Conservation (phyloP, 2,113 vertebrate species). For the Peromyscus polionotus region DNA sequence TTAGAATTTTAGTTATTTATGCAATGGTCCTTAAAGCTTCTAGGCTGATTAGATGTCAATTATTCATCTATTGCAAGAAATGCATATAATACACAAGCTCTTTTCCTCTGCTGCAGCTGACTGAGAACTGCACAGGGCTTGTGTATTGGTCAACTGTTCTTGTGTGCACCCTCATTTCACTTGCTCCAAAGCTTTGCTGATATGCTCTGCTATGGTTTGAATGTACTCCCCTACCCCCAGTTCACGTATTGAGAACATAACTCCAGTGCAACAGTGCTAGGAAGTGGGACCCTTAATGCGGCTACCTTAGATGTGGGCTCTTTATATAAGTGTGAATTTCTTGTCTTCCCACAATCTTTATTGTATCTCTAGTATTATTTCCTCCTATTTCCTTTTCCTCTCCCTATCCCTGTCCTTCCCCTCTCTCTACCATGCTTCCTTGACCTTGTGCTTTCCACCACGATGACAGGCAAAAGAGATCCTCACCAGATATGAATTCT, state of each 20-base stretch:
- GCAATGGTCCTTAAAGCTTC: background rate
- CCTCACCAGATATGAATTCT: background rate
- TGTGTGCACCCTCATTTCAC: background rate
- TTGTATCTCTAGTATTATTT: background rate
- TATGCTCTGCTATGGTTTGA: background rate
- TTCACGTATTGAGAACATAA: background rate
- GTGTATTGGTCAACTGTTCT: background rate
- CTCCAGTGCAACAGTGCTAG: background rate
- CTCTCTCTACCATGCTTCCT: background rate
- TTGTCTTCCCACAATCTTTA: background rate
- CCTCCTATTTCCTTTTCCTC: too few relatives aligned
- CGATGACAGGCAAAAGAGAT: background rate
- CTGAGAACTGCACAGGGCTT: background rate
- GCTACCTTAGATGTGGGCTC: background rate
- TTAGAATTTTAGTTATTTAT: background rate
- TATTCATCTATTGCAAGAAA: conserved; percentile 1
- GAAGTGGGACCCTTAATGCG: background rate
- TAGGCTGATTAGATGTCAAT: background rate
- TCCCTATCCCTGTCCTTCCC: too few relatives aligned
- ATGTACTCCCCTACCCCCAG: too few relatives aligned
- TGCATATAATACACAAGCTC: background rate
- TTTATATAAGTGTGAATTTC: background rate
- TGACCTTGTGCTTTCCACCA: background rate
- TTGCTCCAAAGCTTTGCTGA: background rate
- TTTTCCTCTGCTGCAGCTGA: background rate